Base-by-base conservation (phyloP, 1,140 invertebrate genomes). In the Zaprionus ghesquierei region DNA sequence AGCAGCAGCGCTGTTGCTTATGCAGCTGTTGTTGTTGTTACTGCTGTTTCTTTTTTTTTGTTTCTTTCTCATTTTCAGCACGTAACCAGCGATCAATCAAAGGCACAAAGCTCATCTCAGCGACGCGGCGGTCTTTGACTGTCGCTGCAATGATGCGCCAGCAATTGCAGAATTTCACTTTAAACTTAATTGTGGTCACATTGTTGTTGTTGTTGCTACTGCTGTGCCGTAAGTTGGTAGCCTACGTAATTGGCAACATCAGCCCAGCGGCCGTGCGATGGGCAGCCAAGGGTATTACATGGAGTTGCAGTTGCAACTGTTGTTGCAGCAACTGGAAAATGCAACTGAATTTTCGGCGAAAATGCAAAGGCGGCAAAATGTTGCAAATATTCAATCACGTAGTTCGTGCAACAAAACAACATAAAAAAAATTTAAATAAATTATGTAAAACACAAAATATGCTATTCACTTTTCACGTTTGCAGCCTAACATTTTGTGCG, bases 381-480 rank as follows among this genome's bases (percentile, higher is more conserved):
- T 82, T 86, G 84, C 74, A 86, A 87, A 86, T 86, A 89, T 86
- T 86, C 82, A 86, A 86, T 86, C 82, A 86, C 84, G 82, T 86
- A 89, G 58, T 87, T 86, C 82, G 82, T 86, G 82, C 82, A 82
- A 89, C 84, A 81, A 54, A 68, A 62, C 59, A 61, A 89, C 84
- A 81, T 50, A 68, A 62, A 54, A 61, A 76, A 82, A 82, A 82
- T 86, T 86, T 87, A 86, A 86, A 82, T 86, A 86, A 87, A 89
- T 82, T 86, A 79, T 86, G 79, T 87, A 87, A 86, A 86, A 77
- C 65, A 27, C n/a, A 63, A 58, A 51, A 62, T 65, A 56, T 49
- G 54, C 63, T 46, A 66, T 56, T 56, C 29, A 49, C 54, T 53
- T n/a, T 66, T 58, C 71, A 69, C 65, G 71, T 74, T 74, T 74